Percentiles rank a stretch among this genome's conserved stretches.
Evolutionary conservation across 2,113 vertebrate genomes (phyloP).

Genomic region (Galeopterus variegatus): DNA sequence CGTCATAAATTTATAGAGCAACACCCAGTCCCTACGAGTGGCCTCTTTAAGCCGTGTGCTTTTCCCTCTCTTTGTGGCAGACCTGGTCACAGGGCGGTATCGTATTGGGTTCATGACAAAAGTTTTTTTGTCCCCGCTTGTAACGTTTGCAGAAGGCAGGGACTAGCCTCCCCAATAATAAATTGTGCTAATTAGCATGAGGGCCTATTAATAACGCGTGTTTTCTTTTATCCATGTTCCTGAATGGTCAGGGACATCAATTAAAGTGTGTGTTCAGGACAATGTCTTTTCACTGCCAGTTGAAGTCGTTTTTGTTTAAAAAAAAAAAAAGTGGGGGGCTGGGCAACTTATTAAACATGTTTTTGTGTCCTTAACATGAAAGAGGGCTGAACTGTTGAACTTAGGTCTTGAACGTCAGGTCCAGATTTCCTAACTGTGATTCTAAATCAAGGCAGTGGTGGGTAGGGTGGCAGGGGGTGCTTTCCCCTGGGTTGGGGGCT

Average conservation of each 20-base stretch:
- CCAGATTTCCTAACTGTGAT: neutral
- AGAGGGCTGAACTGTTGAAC: conserved; percentile 65
- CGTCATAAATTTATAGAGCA: neutral
- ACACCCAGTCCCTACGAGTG: neutral
- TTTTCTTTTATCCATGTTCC: conserved; percentile 85
- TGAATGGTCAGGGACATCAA: conserved; percentile 86
- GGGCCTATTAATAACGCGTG: conserved; percentile 83
- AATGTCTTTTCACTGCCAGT: conserved; percentile 60
- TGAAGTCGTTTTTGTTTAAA: conserved; percentile 55
- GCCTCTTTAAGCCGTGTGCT: neutral
- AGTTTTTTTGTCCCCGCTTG: conserved; percentile 60
- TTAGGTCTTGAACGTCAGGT: neutral
- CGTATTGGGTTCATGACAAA: neutral
- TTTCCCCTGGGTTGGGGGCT: neutral
- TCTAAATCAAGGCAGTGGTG: neutral
- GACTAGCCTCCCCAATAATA: conserved; percentile 28
- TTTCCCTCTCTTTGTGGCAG: conserved; percentile 47
- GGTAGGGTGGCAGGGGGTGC: neutral
- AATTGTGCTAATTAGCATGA: conserved; percentile 83
- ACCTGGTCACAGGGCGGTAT: neutral
- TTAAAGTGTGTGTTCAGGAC: conserved; percentile 85
- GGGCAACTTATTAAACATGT: conserved; percentile 31
- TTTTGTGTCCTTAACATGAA: conserved; percentile 62
- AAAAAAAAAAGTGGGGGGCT: neutral
- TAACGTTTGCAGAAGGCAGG: conserved; percentile 46